These are phyloP conservation scores for Drosophila sp. DNA, from an alignment of 1,140 invertebrate genomes.

Conservation along the genomic window DNA sequence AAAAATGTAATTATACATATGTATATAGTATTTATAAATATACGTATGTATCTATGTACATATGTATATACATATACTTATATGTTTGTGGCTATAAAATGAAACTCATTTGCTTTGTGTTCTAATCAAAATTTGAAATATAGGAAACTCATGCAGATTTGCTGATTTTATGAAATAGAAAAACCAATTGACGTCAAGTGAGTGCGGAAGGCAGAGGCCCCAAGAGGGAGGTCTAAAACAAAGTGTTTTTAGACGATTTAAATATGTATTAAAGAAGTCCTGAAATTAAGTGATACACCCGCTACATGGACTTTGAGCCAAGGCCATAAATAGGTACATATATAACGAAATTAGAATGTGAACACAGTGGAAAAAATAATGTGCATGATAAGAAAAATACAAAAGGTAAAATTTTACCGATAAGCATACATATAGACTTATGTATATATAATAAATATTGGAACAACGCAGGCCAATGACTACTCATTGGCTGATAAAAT, in stretches of 20 bases:
- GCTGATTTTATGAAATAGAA: slow-evolving; percentile 13
- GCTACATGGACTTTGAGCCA: slow-evolving; percentile 45
- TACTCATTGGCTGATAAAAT: not conserved
- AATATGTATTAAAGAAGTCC: slow-evolving; percentile 21
- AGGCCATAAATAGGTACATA: slow-evolving; percentile 30
- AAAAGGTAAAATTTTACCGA: slow-evolving; percentile 18
- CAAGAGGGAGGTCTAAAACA: not conserved
- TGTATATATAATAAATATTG: slow-evolving; percentile 5
- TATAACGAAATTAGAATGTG: not conserved
- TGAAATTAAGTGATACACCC: slow-evolving; percentile 46
- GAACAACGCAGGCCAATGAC: not conserved
- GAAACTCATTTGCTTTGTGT: slow-evolving; percentile 42
- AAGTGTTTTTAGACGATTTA: not conserved
- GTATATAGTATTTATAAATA: not conserved
- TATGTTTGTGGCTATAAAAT: not conserved
- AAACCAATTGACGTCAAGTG: slow-evolving; percentile 48
- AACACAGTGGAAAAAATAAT: slow-evolving; percentile 3
- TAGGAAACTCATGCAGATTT: slow-evolving; percentile 47
- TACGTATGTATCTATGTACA: slow-evolving; percentile 27
- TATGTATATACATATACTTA: slow-evolving; percentile 1
- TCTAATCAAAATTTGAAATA: slow-evolving; percentile 42
- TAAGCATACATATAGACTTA: not conserved
- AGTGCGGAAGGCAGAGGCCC: too few relatives aligned
- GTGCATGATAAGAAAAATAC: slow-evolving; percentile 10
- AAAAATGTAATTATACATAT: slow-evolving; percentile 17